These are phyloP conservation scores for Marasmarcha lunaedactyla DNA, from an alignment of 2,888 invertebrate species.

Conservation along the genomic window DNA sequence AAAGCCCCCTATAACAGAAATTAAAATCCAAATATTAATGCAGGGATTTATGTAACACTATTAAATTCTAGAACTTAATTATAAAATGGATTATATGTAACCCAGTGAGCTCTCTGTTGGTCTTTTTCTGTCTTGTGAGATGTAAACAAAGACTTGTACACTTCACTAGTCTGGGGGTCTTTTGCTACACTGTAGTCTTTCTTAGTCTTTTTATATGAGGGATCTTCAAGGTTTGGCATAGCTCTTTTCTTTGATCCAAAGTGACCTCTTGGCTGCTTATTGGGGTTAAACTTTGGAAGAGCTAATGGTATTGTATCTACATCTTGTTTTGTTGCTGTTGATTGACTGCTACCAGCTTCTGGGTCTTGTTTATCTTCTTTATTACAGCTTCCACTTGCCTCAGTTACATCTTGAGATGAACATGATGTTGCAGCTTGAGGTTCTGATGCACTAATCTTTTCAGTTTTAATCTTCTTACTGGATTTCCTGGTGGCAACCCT, in stretches of 20 bases:
- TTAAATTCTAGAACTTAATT: no score
- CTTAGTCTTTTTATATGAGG: conserved; percentile 82
- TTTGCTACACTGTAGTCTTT: conserved; percentile 87
- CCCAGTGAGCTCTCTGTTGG: conserved; percentile 94
- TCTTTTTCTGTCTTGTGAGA: conserved; percentile 87
- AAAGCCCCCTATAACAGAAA: no score
- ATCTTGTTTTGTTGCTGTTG: conserved; percentile 38
- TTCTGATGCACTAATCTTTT: conserved; percentile 22
- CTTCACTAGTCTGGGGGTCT: conserved; percentile 90
- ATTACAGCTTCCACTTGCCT: not conserved
- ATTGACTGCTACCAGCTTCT: conserved; percentile 31
- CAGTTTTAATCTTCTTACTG: conserved; percentile 70
- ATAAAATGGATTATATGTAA: conserved; percentile 97
- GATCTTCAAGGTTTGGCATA: conserved; percentile 64
- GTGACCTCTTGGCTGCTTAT: conserved; percentile 48
- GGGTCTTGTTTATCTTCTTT: conserved; percentile 33
- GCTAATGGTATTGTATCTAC: conserved; percentile 55
- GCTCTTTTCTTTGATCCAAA: conserved; percentile 56
- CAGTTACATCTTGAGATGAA: conserved; percentile 6
- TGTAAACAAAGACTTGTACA: conserved; percentile 96
- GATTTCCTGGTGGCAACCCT: conserved; percentile 77
- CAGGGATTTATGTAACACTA: no score
- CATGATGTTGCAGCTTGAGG: not conserved
- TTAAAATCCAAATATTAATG: no score
- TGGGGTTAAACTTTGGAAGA: conserved; percentile 53